These are phyloP conservation scores for Monodelphis domestica DNA, from an alignment of 2,797 vertebrate genomes.

Conservation along the genomic window DNA sequence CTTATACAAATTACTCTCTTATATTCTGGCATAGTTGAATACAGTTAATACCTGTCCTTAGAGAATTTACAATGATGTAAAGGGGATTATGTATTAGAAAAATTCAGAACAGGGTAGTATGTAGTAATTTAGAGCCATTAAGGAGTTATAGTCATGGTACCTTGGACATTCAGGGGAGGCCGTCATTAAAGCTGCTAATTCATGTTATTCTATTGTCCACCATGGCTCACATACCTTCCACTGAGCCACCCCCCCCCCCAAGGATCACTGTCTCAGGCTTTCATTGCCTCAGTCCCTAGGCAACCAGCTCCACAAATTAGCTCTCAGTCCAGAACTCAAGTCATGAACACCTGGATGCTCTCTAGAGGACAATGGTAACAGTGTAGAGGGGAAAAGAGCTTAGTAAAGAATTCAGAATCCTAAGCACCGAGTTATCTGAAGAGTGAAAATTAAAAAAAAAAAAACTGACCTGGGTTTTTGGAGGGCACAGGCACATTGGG, in stretches of 20 bases:
- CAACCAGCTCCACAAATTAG: not conserved
- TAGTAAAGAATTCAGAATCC: not conserved
- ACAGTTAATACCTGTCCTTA: not conserved
- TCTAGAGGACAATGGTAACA: not conserved
- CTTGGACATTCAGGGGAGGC: not conserved
- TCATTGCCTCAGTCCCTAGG: not conserved
- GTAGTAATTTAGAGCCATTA: not conserved
- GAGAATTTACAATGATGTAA: not conserved
- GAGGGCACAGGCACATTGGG: not conserved
- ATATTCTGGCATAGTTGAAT: not conserved
- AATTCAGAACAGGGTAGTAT: not conserved
- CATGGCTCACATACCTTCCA: not conserved
- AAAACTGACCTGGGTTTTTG: not conserved
- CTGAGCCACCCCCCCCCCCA: not conserved
- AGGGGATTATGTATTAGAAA: not conserved
- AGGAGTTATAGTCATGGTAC: not conserved
- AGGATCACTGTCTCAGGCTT: not conserved
- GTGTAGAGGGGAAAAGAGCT: not conserved
- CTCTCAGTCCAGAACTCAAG: not conserved
- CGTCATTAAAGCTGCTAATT: not conserved
- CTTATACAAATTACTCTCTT: not conserved
- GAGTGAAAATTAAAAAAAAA: not conserved
- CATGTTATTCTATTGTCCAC: not conserved
- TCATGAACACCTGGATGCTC: not conserved
- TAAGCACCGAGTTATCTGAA: not conserved